Evolutionary conservation across 2,113 vertebrate species (phyloP).

Genomic region (Macquaria ambigua): DNA sequence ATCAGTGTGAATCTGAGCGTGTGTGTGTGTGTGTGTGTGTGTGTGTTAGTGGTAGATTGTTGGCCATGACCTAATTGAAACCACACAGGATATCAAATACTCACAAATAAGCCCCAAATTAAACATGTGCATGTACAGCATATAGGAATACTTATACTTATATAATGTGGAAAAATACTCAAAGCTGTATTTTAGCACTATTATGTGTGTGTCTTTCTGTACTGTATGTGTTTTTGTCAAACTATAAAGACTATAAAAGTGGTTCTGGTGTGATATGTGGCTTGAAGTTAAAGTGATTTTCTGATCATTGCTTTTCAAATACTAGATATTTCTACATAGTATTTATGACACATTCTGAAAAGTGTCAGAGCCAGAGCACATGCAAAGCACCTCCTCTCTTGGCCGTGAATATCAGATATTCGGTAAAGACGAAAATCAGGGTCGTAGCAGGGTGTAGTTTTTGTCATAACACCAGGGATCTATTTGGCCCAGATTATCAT

Average conservation of each 20-base stretch:
- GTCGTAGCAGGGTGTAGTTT: not conserved
- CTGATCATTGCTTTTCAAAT: not conserved
- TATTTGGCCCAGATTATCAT: not conserved
- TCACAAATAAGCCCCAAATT: not conserved
- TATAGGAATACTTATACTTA: not conserved
- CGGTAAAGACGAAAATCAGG: not conserved
- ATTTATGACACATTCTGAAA: not conserved
- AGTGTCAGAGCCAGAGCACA: not conserved
- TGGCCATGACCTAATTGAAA: not conserved
- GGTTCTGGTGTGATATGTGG: not conserved
- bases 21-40: not conserved
- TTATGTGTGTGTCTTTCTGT: not conserved
- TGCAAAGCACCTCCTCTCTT: not conserved
- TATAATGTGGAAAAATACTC: not conserved
- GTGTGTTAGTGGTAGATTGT: not conserved
- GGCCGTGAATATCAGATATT: not conserved
- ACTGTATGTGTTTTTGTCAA: not conserved
- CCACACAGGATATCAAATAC: not conserved
- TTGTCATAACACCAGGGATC: not conserved
- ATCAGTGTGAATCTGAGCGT: slow-evolving; percentile 15
- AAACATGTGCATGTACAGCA: not conserved
- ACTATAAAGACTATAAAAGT: not conserved
- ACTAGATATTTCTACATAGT: not conserved
- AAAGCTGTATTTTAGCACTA: not conserved
- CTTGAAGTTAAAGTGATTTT: not conserved